Base-by-base conservation (phyloP, 1,140 invertebrate species). In the Drosophila novamexicana region DNA sequence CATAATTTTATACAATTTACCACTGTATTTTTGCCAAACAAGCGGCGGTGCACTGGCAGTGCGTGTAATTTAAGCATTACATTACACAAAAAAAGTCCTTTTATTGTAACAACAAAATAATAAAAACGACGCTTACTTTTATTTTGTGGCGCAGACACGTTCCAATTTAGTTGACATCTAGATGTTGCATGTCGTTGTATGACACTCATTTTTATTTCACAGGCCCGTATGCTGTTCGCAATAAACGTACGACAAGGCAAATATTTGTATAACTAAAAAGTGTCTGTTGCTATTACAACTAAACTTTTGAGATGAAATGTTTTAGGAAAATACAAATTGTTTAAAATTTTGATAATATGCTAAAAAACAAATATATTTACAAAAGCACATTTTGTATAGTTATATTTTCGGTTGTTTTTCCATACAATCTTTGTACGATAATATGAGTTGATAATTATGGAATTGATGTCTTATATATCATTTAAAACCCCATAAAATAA, bases 101-200 rank as follows among this genome's bases (percentile, higher is more conserved):
- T 58, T 50, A 71, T 67, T 62, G 70, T 75, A 76, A 76, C 76
- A 79, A 83, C 71, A 83, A 83, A 83, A 76, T 54, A 83, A 79
- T 68, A 71, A 78, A 77, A 82, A 78, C 73, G 81, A 75, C 67
- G 72, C 72, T 75, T 69, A 64, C 59, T 82, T 82, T 75, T 79
- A 70, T 64, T 59, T 10, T 36, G 49, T 7, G 58, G 64, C 1
- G 29, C 57, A 18, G 5, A 44, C 62, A 82, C 80, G 80, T n/a
- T 79, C 44, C 42, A 36, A 47, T 34, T 0, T 7, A 10, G 10
- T 34, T 36, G 36, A 39, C 45, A 8, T 6, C 4, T 10, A 29
- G 10, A 40, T 29, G 44, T 34, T 50, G 66, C 45, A 47, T 58
- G 61, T 49, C 8, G 0, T 16, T 12, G 22, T 18, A 34, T 53